Base-by-base conservation (phyloP, 2,888 invertebrate genomes). In the Acanthosepion esculentum region DNA sequence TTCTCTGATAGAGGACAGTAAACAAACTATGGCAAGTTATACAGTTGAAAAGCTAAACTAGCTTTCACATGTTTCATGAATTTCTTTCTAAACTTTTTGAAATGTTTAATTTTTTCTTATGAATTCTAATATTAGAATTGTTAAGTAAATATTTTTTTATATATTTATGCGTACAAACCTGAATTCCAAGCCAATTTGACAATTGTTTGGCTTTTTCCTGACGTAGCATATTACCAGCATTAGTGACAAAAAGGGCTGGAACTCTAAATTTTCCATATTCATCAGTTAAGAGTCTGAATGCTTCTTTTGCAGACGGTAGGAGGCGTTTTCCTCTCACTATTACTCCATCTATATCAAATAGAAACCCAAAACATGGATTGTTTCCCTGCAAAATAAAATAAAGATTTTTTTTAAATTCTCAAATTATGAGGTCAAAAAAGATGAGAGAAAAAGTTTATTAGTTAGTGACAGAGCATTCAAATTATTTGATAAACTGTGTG, bases 311-410 rank as follows among this genome's bases (percentile, higher is more conserved):
- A 33, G 98, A 97, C 26, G 98, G 98, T 92, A 98, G 96, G 18
- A 98, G 97, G 94, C 98, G 98, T 95, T 98, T 98, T 0, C 98
- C 98, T 94, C 98, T 97, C 6, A 98, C 98, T 96, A 98, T 98
- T 0, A 98, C 98, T 3, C 98, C 98, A 96, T 98, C 98, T 95
- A 98, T 98, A 96, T 98, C 98, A 96, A 98, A 98, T 91, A 98
- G 97, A 94, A 98, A 97, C n/a, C 98, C 98, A 97, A 98, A 98
- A 55, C 96, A 95, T 26, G 96, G 95, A 26, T 94, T 94, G 48
- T 94, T 95, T 53, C 95, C 95, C 48, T 53, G 29, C 50, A 50
- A 48, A 48, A 29, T 8, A 20, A 92, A 91, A 91, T 12, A 8
- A n/a, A 78, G 10, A 12, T 29, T 29, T n/a, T n/a, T n/a, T 64